Evolutionary conservation across 2,113 vertebrate genomes (phyloP).

Genomic region (Phodopus roborovskii): DNA sequence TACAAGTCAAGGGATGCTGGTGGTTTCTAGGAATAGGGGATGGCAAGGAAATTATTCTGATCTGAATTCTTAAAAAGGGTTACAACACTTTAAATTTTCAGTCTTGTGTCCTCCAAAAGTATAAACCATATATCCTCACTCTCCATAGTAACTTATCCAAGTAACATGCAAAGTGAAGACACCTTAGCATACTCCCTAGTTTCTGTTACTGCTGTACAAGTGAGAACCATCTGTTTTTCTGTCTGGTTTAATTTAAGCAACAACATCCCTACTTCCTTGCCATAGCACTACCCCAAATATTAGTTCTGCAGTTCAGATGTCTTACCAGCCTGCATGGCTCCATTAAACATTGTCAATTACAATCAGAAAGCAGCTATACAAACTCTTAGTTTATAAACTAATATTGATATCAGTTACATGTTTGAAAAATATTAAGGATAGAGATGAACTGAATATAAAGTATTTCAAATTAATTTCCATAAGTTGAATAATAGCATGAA

Average conservation of each 20-base stretch:
- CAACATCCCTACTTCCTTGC: background rate
- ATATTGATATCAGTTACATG: background rate
- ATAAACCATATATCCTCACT: background rate
- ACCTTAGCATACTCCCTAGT: background rate
- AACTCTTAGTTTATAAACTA: background rate
- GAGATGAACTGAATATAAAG: background rate
- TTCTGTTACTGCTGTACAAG: background rate
- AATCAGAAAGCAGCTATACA: background rate
- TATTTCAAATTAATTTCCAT: slow-evolving; percentile 18
- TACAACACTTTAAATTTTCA: background rate
- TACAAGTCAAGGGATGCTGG: background rate
- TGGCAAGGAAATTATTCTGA: background rate
- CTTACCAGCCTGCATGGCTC: background rate
- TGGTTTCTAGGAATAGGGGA: background rate
- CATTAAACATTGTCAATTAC: background rate
- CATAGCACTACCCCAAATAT: background rate
- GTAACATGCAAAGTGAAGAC: background rate
- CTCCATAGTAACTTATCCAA: background rate
- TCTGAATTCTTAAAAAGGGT: background rate
- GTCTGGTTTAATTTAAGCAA: background rate
- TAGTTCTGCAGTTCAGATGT: background rate
- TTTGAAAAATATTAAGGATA: slow-evolving; percentile 26
- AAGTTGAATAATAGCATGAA: background rate
- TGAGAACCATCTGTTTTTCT: background rate
- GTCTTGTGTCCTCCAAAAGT: background rate